Conservation (phyloP, 2,888 invertebrate genomes). For the Nysson spinosus region DNA sequence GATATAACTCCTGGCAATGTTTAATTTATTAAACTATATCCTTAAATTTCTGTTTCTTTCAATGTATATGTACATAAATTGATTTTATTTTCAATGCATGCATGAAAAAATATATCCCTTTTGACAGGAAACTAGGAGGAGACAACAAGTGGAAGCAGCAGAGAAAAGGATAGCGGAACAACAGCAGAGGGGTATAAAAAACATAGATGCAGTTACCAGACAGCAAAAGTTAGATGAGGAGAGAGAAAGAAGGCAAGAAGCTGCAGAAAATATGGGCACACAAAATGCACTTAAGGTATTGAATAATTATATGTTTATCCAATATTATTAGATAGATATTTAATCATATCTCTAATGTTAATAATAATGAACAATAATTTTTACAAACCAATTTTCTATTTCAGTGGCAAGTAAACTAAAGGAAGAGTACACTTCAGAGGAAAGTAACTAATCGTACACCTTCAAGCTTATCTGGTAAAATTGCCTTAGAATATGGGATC, state of each 20-base stretch:
- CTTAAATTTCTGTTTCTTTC: no score
- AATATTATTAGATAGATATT: not conserved
- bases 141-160: slow-evolving; percentile 84
- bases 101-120: not conserved
- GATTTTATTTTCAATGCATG: no score
- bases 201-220: slow-evolving; percentile 81
- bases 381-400: slow-evolving; percentile 47
- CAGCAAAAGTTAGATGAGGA: slow-evolving; percentile 81
- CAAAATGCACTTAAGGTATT: slow-evolving; percentile 64
- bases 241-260: slow-evolving; percentile 80
- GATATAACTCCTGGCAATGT: no score
- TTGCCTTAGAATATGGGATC: no score
- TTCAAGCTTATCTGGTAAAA: not conserved
- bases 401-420: slow-evolving; percentile 70
- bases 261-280: slow-evolving; percentile 71
- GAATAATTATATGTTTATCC: not conserved
- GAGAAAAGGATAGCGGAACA: slow-evolving; percentile 82
- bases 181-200: slow-evolving; percentile 82
- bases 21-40: no score
- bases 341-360: not conserved
- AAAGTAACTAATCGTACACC: not conserved
- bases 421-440: not conserved
- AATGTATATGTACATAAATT: no score
- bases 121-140: slow-evolving; percentile 76
- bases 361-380: not conserved